These are phyloP conservation scores for Drosophila mimica DNA, from an alignment of 2,888 invertebrate species.

Conservation along the genomic window DNA sequence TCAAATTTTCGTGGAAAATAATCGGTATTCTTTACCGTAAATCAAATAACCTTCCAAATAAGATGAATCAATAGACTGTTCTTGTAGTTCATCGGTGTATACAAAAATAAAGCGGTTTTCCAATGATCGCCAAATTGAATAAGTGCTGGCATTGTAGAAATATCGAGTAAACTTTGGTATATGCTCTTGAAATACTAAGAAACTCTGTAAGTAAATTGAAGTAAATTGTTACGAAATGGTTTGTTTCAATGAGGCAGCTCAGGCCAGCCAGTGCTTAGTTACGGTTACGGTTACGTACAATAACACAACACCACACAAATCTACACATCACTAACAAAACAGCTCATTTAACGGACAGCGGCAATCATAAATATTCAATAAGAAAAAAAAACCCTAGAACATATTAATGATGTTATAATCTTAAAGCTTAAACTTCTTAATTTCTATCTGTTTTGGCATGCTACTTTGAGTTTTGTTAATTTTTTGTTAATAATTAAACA, in stretches of 20 bases:
- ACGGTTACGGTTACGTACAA: no score
- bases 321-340: not conserved
- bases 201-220: conserved; percentile 51
- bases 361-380: not conserved
- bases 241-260: not conserved
- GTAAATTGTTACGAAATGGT: not conserved
- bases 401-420: no score
- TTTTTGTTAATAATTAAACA: no score
- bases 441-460: no score
- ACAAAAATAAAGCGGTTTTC: conserved; percentile 73
- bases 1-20: no score
- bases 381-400: not conserved
- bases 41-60: conserved; percentile 66
- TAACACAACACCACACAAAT: not conserved
- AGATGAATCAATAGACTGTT: not conserved
- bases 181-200: conserved; percentile 79
- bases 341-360: not conserved
- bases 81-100: conserved; percentile 58
- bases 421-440: no score
- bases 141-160: conserved; percentile 73
- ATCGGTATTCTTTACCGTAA: conserved; percentile 53
- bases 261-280: no score
- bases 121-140: conserved; percentile 74
- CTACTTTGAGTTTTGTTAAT: no score
- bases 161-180: conserved; percentile 69